These are phyloP conservation scores for Xylocopa sonorina DNA, from an alignment of 1,140 invertebrate genomes.

Conservation along the genomic window DNA sequence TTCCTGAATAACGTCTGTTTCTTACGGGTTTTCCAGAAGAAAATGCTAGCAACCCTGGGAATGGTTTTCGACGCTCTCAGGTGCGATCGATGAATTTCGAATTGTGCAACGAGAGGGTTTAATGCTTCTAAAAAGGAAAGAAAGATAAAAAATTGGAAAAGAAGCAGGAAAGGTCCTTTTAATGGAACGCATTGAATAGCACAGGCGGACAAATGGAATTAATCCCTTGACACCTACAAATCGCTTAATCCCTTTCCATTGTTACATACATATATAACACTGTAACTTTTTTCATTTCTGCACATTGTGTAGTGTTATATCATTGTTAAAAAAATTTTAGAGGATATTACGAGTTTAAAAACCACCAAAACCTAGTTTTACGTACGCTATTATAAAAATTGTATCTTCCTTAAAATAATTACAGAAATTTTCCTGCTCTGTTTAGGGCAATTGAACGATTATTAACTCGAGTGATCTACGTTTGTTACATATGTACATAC, in stretches of 20 bases:
- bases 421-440: too few species aligned
- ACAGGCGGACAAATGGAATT: background rate
- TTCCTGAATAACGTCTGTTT: slow-evolving; percentile 66
- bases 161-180: slow-evolving; percentile 21
- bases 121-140: background rate
- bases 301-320: background rate
- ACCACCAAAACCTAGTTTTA: too few species aligned
- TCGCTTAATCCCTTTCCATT: slow-evolving; percentile 13
- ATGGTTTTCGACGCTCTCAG: slow-evolving; percentile 36
- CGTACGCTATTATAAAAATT: too few species aligned
- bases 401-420: too few species aligned
- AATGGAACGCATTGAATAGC: slow-evolving; percentile 45
- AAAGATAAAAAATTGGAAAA: background rate
- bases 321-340: too few species aligned
- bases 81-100: slow-evolving; percentile 67
- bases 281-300: background rate
- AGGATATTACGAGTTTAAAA: too few species aligned
- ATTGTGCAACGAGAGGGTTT: slow-evolving; percentile 65
- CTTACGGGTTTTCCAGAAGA: slow-evolving; percentile 18
- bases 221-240: slow-evolving; percentile 3
- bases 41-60: slow-evolving; percentile 45
- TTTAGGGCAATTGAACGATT: too few species aligned
- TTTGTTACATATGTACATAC: too few species aligned
- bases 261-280: background rate
- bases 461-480: too few species aligned